Conservation (phyloP, 2,113 vertebrate genomes). For the Perognathus longimembris region DNA sequence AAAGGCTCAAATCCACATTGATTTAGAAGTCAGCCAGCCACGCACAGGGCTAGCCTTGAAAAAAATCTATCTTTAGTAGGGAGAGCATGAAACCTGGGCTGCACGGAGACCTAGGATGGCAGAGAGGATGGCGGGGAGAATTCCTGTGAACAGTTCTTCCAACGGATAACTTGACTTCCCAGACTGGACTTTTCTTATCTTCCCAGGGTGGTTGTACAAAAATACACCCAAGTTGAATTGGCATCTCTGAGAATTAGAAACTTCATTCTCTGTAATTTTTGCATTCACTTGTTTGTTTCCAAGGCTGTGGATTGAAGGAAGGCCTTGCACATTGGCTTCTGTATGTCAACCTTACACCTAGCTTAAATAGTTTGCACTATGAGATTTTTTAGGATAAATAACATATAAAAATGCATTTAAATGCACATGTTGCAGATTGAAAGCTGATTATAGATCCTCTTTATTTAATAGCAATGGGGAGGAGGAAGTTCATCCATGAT, state of each 20-base stretch:
- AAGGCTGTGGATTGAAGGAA: neutral
- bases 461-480: neutral
- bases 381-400: neutral
- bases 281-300: neutral
- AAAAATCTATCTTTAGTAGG: neutral
- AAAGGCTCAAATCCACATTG: neutral
- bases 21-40: neutral
- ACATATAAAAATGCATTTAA: neutral
- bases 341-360: neutral
- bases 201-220: neutral
- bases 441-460: neutral
- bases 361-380: neutral
- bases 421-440: neutral
- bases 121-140: no score
- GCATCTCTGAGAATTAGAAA: neutral
- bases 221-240: neutral
- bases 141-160: rapidly evolving
- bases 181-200: neutral
- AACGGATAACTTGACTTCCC: neutral
- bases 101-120: neutral
- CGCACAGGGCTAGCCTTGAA: neutral
- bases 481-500: neutral
- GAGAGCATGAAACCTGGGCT: neutral
- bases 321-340: neutral
- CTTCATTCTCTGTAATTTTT: neutral